phyloP scores from a whole-genome alignment of 2,797 vertebrate genomes.

The Sebastiscus tertius region DNA sequence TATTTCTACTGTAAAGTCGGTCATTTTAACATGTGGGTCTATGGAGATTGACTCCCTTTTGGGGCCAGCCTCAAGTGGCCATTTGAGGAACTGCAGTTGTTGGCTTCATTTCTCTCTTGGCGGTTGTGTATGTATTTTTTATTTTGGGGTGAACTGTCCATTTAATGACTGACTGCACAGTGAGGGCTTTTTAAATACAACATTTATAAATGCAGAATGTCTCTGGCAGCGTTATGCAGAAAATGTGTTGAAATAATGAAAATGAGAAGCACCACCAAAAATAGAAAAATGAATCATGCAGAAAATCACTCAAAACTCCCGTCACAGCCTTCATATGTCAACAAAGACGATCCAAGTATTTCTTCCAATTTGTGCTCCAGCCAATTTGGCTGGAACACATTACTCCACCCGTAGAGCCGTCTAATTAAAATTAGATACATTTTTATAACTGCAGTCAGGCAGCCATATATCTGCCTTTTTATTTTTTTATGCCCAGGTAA shows the following conservation, averaged over 20 bases:
- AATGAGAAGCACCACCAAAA: background rate
- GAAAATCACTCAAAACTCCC: background rate
- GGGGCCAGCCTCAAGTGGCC: too few relatives aligned
- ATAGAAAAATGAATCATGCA: background rate
- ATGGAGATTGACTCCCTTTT: too few relatives aligned
- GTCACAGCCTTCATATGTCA: background rate
- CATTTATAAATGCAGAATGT: background rate
- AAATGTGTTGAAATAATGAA: constrained; percentile 4
- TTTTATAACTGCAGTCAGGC: background rate
- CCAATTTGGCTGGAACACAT: background rate
- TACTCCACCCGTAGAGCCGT: background rate
- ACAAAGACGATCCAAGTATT: background rate
- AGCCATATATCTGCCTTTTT: background rate
- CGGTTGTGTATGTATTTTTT: too few relatives aligned
- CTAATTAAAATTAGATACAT: background rate
- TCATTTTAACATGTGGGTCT: too few relatives aligned
- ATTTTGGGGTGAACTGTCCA: background rate
- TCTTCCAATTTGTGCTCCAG: background rate
- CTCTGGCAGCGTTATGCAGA: background rate
- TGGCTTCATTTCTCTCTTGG: too few relatives aligned
- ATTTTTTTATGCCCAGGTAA: background rate
- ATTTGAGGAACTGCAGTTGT: too few relatives aligned
- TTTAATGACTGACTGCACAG: background rate
- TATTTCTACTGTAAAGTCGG: too few relatives aligned
- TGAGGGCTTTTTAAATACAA: background rate